A percentile compares a stretch with the other conserved stretches of the same genome.
These are phyloP conservation scores for Apogon hyalosoma DNA, from an alignment of 2,797 vertebrate species.

Conservation along the genomic window DNA sequence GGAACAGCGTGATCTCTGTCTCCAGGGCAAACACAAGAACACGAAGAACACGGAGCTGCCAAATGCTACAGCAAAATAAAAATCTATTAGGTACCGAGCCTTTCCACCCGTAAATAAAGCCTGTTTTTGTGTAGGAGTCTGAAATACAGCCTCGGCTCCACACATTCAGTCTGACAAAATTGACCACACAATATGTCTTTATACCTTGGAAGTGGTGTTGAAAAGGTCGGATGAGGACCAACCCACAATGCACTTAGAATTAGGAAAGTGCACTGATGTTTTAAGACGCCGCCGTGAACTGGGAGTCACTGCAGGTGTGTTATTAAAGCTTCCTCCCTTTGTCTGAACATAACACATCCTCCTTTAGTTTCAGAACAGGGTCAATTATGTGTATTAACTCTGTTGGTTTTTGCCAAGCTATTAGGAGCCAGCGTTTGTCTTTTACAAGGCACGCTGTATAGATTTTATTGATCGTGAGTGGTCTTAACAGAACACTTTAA, in stretches of 20 bases:
- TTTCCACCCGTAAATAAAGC: conserved; percentile 39
- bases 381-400: conserved; percentile 62
- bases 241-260: conserved; percentile 9
- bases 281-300: not conserved
- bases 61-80: conserved; percentile 36
- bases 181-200: not conserved
- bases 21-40: conserved; percentile 49
- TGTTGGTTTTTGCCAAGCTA: conserved; percentile 56
- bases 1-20: conserved; percentile 47
- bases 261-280: not conserved
- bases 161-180: conserved; percentile 14
- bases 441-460: conserved; percentile 73
- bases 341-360: conserved; percentile 20
- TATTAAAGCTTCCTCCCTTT: conserved; percentile 16
- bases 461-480: conserved; percentile 78
- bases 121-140: conserved; percentile 27
- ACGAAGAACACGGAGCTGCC: conserved; percentile 39
- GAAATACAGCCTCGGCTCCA: conserved; percentile 6
- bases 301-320: not conserved
- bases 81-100: conserved; percentile 23
- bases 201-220: too few species aligned
- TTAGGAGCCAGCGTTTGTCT: conserved; percentile 69
- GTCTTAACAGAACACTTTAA: conserved; percentile 77
- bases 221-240: not conserved
- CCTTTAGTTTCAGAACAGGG: conserved; percentile 42